Evolutionary conservation across 2,797 vertebrate genomes (phyloP).

Genomic region (Aldrovandia affinis): DNA sequence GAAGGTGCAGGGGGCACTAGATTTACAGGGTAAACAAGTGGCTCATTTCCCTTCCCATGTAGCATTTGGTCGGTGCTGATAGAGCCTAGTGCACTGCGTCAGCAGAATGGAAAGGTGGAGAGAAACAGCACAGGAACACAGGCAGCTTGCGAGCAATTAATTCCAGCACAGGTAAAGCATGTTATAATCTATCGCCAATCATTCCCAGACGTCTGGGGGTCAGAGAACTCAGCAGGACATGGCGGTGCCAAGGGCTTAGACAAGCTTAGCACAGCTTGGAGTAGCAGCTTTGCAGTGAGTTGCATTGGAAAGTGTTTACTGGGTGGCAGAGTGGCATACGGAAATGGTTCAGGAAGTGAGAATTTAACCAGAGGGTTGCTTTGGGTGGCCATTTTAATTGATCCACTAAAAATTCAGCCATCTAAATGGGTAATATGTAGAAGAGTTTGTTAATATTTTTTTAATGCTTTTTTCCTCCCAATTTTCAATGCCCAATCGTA

Average conservation of each 20-base stretch:
- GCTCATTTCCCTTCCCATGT: neutral
- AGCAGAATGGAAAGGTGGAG: neutral
- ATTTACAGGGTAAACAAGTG: neutral
- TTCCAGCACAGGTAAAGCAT: neutral
- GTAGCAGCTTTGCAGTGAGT: conserved; percentile 1
- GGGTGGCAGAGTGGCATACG: neutral
- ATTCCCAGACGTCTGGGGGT: neutral
- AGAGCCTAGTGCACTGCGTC: neutral
- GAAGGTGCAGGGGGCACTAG: conserved; percentile 8
- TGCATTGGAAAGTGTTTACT: neutral
- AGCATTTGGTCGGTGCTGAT: conserved; percentile 1
- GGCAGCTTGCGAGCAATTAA: neutral
- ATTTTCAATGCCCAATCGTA: too few species aligned
- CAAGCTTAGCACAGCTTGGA: neutral
- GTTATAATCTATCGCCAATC: neutral
- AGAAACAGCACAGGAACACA: neutral
- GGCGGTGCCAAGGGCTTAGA: neutral
- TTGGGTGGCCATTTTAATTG: neutral
- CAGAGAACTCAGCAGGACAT: neutral
- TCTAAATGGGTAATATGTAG: neutral
- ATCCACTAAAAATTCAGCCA: neutral
- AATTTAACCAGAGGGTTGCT: neutral
- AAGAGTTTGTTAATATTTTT: neutral
- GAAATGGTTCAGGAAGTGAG: neutral
- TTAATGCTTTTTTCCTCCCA: too few species aligned